Conservation (phyloP, 2,113 vertebrate genomes). For the Haplochromis burtoni region DNA sequence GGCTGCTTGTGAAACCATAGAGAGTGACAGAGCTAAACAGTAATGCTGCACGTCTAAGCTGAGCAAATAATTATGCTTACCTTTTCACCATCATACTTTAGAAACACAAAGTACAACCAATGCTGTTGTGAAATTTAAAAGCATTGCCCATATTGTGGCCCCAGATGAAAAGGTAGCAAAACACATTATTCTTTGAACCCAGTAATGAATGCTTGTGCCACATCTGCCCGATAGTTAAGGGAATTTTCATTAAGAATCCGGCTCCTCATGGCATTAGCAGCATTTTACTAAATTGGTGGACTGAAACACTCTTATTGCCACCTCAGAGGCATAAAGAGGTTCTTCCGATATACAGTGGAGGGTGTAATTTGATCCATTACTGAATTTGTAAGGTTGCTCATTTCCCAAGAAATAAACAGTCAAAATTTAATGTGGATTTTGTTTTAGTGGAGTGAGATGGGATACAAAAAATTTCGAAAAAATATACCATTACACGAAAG, state of each 20-base stretch:
- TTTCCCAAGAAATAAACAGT: neutral
- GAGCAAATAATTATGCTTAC: neutral
- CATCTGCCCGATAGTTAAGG: neutral
- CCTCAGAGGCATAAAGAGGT: neutral
- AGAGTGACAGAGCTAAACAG: neutral
- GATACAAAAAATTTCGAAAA: neutral
- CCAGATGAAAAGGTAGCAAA: neutral
- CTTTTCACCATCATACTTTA: neutral
- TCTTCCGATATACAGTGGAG: neutral
- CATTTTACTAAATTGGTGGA: neutral
- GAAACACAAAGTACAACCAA: neutral
- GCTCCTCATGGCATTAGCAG: neutral
- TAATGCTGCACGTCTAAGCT: neutral
- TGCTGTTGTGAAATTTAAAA: neutral
- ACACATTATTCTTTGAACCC: neutral
- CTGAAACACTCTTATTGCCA: neutral
- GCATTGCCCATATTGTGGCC: neutral
- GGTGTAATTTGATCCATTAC: neutral
- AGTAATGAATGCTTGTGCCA: neutral
- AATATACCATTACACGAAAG: neutral
- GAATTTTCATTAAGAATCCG: neutral
- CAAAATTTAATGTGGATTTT: neutral
- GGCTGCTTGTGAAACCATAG: neutral
- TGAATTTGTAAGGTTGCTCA: neutral
- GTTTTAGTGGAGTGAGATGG: neutral